Conservation (phyloP, 2,113 vertebrate species). For the Lepisosteus oculatus region DNA sequence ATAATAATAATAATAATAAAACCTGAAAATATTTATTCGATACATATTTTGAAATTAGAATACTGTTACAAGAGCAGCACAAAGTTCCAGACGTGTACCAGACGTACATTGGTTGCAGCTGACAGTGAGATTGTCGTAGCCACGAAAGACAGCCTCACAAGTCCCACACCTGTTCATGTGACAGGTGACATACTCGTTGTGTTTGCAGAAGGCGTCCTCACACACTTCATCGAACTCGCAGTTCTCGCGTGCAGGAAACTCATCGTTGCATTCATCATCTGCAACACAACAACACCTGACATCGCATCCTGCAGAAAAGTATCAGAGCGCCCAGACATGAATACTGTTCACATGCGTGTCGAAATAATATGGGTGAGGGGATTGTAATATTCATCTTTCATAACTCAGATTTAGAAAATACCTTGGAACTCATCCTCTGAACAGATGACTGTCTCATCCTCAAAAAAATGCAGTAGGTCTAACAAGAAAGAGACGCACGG, state of each 20-base stretch:
- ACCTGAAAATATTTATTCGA: too few species aligned
- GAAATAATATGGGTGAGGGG: too few species aligned
- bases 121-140: slow-evolving; percentile 40
- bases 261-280: slow-evolving; percentile 43
- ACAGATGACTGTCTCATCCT: too few species aligned
- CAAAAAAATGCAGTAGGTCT: too few species aligned
- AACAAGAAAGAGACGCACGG: too few species aligned
- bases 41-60: not conserved
- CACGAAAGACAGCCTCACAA: slow-evolving; percentile 37
- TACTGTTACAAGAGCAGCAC: not conserved
- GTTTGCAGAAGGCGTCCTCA: slow-evolving; percentile 38
- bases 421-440: too few species aligned
- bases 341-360: too few species aligned
- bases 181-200: slow-evolving; percentile 43
- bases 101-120: slow-evolving; percentile 35
- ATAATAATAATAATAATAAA: not conserved
- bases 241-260: slow-evolving; percentile 36
- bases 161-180: slow-evolving; percentile 43
- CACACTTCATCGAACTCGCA: slow-evolving; percentile 44
- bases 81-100: not conserved
- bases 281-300: not conserved
- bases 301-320: not conserved
- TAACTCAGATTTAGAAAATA: too few species aligned
- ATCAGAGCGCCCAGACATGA: too few species aligned
- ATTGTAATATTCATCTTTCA: too few species aligned